Percentiles rank a stretch among this genome's conserved stretches.
Conservation (phyloP, 2,113 vertebrate genomes). For the Percina caprodes region DNA sequence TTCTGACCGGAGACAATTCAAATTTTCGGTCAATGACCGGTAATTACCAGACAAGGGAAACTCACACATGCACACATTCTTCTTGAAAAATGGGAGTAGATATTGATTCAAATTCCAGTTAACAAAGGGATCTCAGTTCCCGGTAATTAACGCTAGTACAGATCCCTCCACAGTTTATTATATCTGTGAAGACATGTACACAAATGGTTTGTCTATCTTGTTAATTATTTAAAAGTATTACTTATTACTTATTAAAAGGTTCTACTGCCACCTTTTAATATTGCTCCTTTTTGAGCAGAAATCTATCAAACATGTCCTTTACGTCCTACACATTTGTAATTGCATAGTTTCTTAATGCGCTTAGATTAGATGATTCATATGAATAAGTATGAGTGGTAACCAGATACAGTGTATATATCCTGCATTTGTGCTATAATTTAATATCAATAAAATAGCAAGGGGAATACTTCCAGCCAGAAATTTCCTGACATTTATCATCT, state of each 20-base stretch:
- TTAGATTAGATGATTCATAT: slow-evolving; percentile 8
- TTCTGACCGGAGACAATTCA: too few species aligned
- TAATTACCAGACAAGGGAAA: too few species aligned
- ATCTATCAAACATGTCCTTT: background rate
- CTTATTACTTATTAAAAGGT: background rate
- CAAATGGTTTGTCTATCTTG: slow-evolving; percentile 20
- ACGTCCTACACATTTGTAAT: background rate
- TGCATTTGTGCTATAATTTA: background rate
- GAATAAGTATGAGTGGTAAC: background rate
- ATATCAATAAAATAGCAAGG: background rate
- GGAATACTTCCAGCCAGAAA: background rate
- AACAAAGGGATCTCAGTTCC: slow-evolving; percentile 24
- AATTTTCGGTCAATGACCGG: too few species aligned
- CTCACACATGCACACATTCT: background rate
- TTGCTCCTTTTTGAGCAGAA: background rate
- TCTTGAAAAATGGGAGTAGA: background rate
- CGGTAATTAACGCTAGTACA: background rate
- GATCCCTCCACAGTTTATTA: slow-evolving; percentile 25
- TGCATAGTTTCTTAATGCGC: background rate
- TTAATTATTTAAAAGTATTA: slow-evolving; percentile 14
- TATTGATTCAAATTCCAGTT: slow-evolving; percentile 3
- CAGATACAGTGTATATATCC: background rate
- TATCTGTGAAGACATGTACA: background rate
- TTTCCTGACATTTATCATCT: slow-evolving; percentile 21
- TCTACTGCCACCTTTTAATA: slow-evolving; percentile 10